Evolutionary conservation across 2,113 vertebrate species (phyloP), one percentile per base, ranked within the genome.

Genomic region (Gadus macrocephalus): DNA sequence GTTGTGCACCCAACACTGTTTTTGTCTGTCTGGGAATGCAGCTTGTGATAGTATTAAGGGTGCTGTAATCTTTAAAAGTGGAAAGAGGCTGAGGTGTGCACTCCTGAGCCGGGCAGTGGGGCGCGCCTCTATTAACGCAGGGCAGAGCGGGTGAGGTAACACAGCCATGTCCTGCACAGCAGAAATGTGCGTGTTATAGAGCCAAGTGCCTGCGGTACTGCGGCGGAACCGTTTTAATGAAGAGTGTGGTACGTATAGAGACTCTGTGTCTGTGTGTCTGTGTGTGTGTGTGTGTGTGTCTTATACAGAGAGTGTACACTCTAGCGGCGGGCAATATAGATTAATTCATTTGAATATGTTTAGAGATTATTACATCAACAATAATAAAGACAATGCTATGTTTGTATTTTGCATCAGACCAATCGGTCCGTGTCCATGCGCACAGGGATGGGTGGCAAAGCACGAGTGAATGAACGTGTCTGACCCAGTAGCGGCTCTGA

Each of bases 1-100:
- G 4, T 61, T 61, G 9, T 61, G 59, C 17, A 9, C n/a, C n/a
- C n/a, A 83, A 74, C 62, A 79, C 74, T 68, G 80, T 79, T 79
- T 82, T 71, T 70, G 75, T 67, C 74, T 75, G 84, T 85, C 82
- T 87, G 81, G 84, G 83, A 87, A 87, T 80, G 78, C 74, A 56
- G 79, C 70, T 68, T 15, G 8, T 17, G 56, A 61, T 64, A 69
- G 12, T 66, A 72, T 80, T 58, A 42, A 62, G 4, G 55, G 66
- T 11, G 65, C 60, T 66, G 67, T 60, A 68, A 61, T 16, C 12
- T 28, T 82, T 85, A 82, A 82, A 80, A 79, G 42, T 68, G 31
- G 70, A 79, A 66, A 74, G 69, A 76, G 63, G 72, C 53, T 68
- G 71, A 22, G 42, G 42, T 49, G 42, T 49, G 12, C 42, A 75